These are phyloP conservation scores for Mercenaria mercenaria DNA, from an alignment of 1,140 invertebrate species.

Conservation along the genomic window DNA sequence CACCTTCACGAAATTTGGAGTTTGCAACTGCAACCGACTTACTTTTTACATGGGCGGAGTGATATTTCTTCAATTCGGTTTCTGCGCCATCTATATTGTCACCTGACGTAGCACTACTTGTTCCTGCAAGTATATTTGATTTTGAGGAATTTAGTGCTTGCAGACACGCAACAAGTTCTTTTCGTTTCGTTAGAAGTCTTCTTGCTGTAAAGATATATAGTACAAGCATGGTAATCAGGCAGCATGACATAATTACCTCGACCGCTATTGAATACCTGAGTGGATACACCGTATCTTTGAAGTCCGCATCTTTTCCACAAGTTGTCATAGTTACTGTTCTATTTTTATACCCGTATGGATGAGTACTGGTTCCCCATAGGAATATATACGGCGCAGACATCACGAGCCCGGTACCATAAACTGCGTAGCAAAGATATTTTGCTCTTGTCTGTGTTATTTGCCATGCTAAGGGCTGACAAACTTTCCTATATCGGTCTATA, in stretches of 20 bases:
- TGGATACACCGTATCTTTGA: neutral
- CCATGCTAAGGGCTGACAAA: slow-evolving; percentile 66
- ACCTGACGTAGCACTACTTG: too few species aligned
- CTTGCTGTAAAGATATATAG: neutral
- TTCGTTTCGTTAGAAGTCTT: neutral
- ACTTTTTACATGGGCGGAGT: too few species aligned
- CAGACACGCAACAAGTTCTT: neutral
- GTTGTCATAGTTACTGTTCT: neutral
- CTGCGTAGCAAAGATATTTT: neutral
- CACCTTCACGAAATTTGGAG: too few species aligned
- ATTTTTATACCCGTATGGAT: neutral
- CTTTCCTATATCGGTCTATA: slow-evolving; percentile 72
- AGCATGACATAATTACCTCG: neutral
- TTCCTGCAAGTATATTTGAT: neutral
- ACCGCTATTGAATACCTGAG: neutral
- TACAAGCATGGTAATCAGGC: neutral
- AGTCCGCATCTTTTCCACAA: slow-evolving; percentile 43
- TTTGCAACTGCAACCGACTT: too few species aligned
- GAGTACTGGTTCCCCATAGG: slow-evolving; percentile 4
- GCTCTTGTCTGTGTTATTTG: slow-evolving; percentile 60
- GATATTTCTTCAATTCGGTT: too few species aligned
- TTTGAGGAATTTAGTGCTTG: neutral
- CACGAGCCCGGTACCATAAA: neutral
- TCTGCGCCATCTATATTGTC: too few species aligned
- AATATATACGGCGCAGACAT: neutral